phyloP scores from a whole-genome alignment of 2,797 vertebrate genomes.

The Octomys mimax region DNA sequence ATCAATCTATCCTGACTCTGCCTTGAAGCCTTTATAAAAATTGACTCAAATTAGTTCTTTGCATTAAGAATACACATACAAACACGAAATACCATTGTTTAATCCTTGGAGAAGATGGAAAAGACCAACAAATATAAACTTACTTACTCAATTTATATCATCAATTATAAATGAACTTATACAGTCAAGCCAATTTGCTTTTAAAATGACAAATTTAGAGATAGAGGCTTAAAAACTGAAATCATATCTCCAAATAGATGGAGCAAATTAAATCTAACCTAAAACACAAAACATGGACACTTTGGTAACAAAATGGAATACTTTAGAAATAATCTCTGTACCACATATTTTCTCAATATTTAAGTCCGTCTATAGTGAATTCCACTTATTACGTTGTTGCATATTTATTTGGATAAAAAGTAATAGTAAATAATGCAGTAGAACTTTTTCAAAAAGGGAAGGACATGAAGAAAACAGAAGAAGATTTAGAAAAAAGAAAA shows the following conservation, averaged over 20 bases:
- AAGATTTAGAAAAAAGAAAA: not conserved
- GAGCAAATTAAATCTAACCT: constrained; percentile 17
- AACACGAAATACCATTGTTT: not conserved
- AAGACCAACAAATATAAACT: not conserved
- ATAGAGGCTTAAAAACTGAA: not conserved
- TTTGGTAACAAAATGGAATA: not conserved
- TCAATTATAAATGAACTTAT: not conserved
- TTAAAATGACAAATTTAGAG: not conserved
- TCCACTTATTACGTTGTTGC: not conserved
- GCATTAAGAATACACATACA: not conserved
- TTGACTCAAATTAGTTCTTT: not conserved
- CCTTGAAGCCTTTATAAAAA: not conserved
- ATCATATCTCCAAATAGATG: not conserved
- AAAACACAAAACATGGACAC: constrained; percentile 12
- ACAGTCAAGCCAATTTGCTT: not conserved
- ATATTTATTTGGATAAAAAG: not conserved
- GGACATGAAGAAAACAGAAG: not conserved
- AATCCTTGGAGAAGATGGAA: not conserved
- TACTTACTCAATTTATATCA: not conserved
- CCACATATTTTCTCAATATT: not conserved
- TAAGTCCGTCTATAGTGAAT: not conserved
- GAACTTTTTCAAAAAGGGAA: not conserved
- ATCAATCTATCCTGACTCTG: not conserved
- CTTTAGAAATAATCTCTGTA: not conserved
- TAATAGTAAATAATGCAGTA: not conserved